These are phyloP conservation scores for Mus spretus DNA, from an alignment of 2,797 vertebrate genomes.

Conservation along the genomic window DNA sequence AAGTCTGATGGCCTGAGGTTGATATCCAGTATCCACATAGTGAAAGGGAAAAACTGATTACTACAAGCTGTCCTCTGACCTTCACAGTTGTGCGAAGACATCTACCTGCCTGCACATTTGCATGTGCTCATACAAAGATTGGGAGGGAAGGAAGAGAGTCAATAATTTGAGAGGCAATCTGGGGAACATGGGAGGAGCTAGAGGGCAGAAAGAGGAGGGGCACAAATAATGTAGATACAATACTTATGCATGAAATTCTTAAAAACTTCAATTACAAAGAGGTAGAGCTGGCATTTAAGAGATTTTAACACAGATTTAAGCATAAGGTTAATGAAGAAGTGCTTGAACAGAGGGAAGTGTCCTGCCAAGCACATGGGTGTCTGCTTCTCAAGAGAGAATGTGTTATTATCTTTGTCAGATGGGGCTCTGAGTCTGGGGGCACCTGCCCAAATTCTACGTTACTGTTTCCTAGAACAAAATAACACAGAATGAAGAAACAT, in stretches of 20 bases:
- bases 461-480: background rate
- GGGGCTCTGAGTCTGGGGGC: background rate
- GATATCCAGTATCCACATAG: no score
- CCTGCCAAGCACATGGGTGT: background rate
- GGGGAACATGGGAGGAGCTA: background rate
- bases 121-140: background rate
- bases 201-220: background rate
- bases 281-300: background rate
- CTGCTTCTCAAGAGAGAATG: background rate
- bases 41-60: background rate
- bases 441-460: background rate
- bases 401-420: background rate
- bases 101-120: background rate
- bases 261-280: background rate
- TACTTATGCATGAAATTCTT: background rate
- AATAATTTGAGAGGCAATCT: background rate
- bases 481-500: background rate
- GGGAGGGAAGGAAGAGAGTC: background rate
- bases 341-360: background rate
- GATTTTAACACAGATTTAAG: background rate
- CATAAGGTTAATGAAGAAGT: background rate
- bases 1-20: background rate
- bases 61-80: background rate
- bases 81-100: background rate
- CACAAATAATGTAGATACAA: background rate